Conservation (phyloP, 2,888 invertebrate species). For the Sicus ferrugineus region DNA sequence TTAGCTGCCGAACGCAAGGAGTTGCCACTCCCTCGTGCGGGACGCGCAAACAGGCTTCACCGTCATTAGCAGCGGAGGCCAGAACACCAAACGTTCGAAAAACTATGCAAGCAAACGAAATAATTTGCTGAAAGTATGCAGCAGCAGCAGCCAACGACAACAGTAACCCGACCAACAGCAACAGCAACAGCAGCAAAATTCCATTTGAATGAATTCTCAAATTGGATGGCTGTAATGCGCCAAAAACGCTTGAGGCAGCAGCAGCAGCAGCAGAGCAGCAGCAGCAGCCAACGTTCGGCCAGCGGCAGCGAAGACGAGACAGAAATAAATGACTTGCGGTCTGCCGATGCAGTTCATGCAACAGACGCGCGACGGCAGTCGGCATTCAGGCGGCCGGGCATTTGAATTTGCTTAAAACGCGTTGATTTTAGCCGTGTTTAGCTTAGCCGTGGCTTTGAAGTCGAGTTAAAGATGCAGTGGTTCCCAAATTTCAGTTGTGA, state of each 20-base stretch:
- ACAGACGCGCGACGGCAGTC: background rate
- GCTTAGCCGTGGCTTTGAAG: background rate
- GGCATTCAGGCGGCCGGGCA: background rate
- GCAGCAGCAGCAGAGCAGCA: background rate
- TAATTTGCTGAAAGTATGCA: background rate
- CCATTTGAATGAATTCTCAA: conserved; percentile 14
- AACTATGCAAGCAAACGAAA: background rate
- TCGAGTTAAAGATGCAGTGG: background rate
- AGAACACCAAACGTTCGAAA: background rate
- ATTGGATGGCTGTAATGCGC: conserved; percentile 20
- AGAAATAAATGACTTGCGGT: background rate
- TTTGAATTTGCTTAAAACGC: background rate
- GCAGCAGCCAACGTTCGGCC: background rate
- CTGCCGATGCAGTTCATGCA: background rate
- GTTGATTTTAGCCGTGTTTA: conserved; percentile 1
- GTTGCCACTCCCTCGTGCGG: background rate
- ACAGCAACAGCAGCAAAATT: conserved; percentile 7
- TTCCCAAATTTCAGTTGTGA: background rate
- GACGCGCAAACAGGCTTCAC: background rate
- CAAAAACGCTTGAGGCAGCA: conserved; percentile 10
- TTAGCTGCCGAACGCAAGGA: conserved; percentile 12
- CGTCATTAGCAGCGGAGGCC: background rate
- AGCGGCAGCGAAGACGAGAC: background rate
- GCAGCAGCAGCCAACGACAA: background rate
- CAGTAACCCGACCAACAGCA: background rate